These are phyloP conservation scores for Oxycera nigricornis DNA, from an alignment of 2,888 invertebrate species.

Conservation along the genomic window DNA sequence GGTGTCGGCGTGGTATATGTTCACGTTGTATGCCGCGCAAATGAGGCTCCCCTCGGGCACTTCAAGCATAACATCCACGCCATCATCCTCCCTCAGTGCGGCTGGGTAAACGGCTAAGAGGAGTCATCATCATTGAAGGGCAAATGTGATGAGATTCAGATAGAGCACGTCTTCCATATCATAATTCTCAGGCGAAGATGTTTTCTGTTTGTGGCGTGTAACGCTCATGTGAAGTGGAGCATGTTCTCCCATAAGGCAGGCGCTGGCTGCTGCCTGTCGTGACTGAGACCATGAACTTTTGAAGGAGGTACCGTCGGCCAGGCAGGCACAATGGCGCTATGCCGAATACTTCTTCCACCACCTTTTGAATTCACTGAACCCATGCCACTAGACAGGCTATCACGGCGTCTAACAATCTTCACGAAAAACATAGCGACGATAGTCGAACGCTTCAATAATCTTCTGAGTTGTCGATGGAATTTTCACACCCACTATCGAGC, in stretches of 20 bases:
- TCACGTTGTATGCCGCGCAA: background rate
- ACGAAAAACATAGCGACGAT: too few relatives aligned
- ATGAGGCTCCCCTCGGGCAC: background rate
- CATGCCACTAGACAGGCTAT: too few relatives aligned
- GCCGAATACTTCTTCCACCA: too few relatives aligned
- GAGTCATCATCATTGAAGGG: background rate
- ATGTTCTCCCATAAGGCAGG: background rate
- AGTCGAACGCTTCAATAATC: too few relatives aligned
- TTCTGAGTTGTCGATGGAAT: too few relatives aligned
- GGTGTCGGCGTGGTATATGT: background rate
- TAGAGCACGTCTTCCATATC: slow-evolving; percentile 3
- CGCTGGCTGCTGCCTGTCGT: background rate
- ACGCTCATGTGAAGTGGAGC: slow-evolving; percentile 9
- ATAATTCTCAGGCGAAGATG: slow-evolving; percentile 9
- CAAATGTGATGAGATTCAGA: slow-evolving; percentile 14
- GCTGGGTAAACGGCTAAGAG: background rate
- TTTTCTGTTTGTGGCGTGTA: background rate
- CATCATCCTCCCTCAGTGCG: too few relatives aligned
- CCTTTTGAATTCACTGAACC: too few relatives aligned
- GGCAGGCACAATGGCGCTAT: background rate
- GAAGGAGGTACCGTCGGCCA: background rate
- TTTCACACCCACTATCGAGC: too few relatives aligned
- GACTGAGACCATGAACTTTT: slow-evolving; percentile 5
- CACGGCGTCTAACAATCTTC: too few relatives aligned
- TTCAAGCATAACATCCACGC: slow-evolving; percentile 9